Percentiles rank a stretch among this genome's conserved stretches.
Conservation (phyloP, 2,113 vertebrate species). For the Dipodomys ordii region DNA sequence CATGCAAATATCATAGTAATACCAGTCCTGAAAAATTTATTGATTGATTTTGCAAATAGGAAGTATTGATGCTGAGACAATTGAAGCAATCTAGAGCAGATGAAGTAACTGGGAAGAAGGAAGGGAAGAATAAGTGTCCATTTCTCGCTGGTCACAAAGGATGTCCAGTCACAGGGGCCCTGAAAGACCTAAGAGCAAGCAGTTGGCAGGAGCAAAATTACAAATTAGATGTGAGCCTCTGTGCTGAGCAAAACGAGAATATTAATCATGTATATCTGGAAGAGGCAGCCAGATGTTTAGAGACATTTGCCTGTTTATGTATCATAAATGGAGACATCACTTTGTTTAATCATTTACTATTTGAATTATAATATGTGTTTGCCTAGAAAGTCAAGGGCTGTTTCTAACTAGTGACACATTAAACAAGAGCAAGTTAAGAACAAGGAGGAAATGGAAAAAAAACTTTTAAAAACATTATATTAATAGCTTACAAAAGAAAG, state of each 20-base stretch:
- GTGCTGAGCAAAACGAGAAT: conserved; percentile 49
- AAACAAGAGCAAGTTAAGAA: conserved; percentile 11
- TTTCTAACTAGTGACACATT: conserved; percentile 3
- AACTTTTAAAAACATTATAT: not conserved
- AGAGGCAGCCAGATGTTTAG: conserved; percentile 58
- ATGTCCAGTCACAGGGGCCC: conserved; percentile 2
- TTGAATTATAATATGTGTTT: conserved; percentile 42
- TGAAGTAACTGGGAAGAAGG: not conserved
- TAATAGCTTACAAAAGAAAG: not conserved
- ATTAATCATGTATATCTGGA: conserved; percentile 61
- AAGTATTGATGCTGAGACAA: not conserved
- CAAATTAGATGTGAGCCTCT: conserved; percentile 12
- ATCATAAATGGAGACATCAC: conserved; percentile 47
- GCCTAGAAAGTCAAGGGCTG: not conserved
- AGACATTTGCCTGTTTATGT: conserved; percentile 57
- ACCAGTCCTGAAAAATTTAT: not conserved
- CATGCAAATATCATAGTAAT: not conserved
- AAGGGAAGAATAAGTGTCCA: not conserved
- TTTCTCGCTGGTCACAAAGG: not conserved
- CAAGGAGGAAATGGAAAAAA: not conserved
- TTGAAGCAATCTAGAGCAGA: not conserved
- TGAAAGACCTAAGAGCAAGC: not conserved
- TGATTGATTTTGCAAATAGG: conserved; percentile 11
- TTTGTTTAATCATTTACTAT: conserved; percentile 65
- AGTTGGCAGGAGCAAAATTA: not conserved